phyloP scores from a whole-genome alignment of 2,888 invertebrate species.

The Ornithoptera alexandrae region DNA sequence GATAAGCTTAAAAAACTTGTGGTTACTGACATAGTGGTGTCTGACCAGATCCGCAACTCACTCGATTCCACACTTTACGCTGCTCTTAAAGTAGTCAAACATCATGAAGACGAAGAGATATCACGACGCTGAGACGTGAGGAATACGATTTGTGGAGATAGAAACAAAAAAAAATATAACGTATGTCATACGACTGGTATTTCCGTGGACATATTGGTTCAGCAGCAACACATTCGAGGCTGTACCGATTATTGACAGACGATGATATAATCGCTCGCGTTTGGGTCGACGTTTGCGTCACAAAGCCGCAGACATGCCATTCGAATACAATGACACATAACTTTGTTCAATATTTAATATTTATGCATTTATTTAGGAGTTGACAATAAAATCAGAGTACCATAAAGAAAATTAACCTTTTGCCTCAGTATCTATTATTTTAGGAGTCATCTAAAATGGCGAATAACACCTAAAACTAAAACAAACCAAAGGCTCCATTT shows the following conservation, averaged over 20 bases:
- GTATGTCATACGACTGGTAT: conserved; percentile 8
- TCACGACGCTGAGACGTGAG: too few species aligned
- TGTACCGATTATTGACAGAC: conserved; percentile 39
- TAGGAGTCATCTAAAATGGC: too few species aligned
- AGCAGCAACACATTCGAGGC: conserved; percentile 39
- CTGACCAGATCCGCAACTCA: too few species aligned
- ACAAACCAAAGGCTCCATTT: too few species aligned
- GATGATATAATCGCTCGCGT: conserved; percentile 37
- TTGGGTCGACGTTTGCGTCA: conserved; percentile 38
- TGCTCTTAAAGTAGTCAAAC: too few species aligned
- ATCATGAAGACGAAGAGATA: background rate
- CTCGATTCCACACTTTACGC: too few species aligned
- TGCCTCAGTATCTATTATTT: too few species aligned
- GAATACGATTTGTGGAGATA: background rate
- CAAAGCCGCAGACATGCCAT: conserved; percentile 22
- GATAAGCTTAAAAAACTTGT: too few species aligned
- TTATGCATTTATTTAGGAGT: background rate
- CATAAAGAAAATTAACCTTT: too few species aligned
- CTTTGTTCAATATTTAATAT: conserved; percentile 4
- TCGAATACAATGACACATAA: conserved; percentile 16
- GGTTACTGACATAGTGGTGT: too few species aligned
- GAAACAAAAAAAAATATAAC: background rate
- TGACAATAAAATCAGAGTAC: background rate
- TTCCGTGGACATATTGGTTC: conserved; percentile 22
- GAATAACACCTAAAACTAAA: too few species aligned